A percentile compares a stretch with the other conserved stretches of the same genome.
phyloP scores from a whole-genome alignment of 2,888 invertebrate genomes.

The Furcula furcula region DNA sequence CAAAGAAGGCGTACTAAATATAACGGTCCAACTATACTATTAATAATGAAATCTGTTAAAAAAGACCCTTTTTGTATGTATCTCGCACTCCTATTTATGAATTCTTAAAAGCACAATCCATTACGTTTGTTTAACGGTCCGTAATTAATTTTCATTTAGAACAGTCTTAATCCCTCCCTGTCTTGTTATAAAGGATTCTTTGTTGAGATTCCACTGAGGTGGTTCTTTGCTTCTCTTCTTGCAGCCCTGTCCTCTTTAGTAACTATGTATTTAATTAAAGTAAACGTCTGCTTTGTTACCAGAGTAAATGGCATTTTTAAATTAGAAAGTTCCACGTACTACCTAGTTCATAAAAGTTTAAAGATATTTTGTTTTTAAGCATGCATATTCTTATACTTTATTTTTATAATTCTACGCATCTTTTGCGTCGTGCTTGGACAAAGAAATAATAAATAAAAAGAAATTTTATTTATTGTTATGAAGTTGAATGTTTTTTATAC shows the following conservation, averaged over 20 bases:
- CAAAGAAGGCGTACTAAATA: no score
- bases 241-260: constrained; percentile 3
- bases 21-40: no score
- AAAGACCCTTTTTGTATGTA: not conserved
- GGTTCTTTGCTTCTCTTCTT: not conserved
- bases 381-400: no score
- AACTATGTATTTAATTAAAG: constrained; percentile 11
- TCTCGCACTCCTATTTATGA: not conserved
- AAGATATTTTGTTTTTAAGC: no score
- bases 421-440: no score
- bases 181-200: constrained; percentile 1
- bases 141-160: constrained; percentile 1
- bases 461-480: no score
- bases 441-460: no score
- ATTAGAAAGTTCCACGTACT: no score
- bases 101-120: constrained; percentile 1
- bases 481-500: no score
- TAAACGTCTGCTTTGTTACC: constrained; percentile 4
- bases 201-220: constrained; percentile 1
- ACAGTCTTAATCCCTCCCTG: constrained; percentile 1
- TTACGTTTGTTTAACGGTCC: constrained; percentile 1
- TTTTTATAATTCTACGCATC: no score
- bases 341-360: no score
- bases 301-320: not conserved
- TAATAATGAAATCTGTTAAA: no score